Evolutionary conservation across 2,888 invertebrate genomes (phyloP), one percentile per base, ranked within the genome.

Genomic region (Pandemis cinnamomeana): DNA sequence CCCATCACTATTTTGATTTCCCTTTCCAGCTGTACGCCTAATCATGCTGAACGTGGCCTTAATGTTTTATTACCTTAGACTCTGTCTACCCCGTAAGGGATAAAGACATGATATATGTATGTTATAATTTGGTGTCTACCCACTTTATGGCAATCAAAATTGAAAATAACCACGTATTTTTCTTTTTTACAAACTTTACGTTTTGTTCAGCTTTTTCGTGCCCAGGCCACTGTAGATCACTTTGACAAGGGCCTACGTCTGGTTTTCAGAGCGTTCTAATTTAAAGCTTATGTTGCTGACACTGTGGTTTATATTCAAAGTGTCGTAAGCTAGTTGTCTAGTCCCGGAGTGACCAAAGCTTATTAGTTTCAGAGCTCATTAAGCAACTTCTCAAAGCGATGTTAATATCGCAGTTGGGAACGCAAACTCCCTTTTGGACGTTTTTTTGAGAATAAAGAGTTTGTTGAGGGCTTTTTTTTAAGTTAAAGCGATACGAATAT

Each of bases 301-400:
- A n/a, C 4, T 55, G 4, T 7, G 55, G 55, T 20, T 20, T 7
- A 55, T 55, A 55, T 51, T 48, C 5, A 20, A 8, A 20, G 8
- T 20, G 7, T 55, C 8, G 20, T 20, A 20, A 20, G 8, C 55
- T 55, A 53, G 55, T 55, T 55, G 20, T 55, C 55, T 55, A 15
- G 20, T 55, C 55, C 55, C 13, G 6, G 55, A 55, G 20, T 55
- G 55, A 15, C 55, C 55, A 20, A 55, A 7, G 55, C 20, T 55
- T 15, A 55, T 55, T 55, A 55, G 55, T 55, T 55, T 55, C 8
- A 8, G 55, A 55, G 55, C 55, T 55, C 55, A 55, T 55, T 55
- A 55, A 20, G 55, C 55, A 55, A 46, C 20, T 36, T 51, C 74
- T 60, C 74, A 71, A 75, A 75, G 75, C 67, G 62, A 67, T 71